phyloP scores from a whole-genome alignment of 1,140 invertebrate genomes.

The Chironomus striatipennis region DNA sequence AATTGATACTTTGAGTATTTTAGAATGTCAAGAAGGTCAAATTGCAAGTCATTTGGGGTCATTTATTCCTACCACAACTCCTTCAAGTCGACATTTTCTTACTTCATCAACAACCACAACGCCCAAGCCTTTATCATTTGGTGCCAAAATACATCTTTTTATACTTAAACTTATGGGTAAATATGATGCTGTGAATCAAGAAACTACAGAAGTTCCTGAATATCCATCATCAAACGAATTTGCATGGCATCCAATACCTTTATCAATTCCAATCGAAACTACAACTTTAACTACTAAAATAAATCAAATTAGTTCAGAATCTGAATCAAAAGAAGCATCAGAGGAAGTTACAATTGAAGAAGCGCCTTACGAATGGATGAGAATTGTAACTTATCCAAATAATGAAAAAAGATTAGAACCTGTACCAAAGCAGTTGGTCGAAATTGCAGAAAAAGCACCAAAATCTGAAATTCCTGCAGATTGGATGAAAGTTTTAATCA shows the following conservation, averaged over 20 bases:
- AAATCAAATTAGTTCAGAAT: no score
- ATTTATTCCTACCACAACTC: not conserved
- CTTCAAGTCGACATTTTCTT: not conserved
- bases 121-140: not conserved
- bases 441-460: not conserved
- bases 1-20: not conserved
- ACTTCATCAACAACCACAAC: not conserved
- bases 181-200: not conserved
- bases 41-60: not conserved
- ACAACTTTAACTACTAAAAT: no score
- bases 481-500: not conserved
- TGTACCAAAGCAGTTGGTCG: not conserved
- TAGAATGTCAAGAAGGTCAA: not conserved
- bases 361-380: not conserved
- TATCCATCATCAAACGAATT: no score
- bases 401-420: not conserved
- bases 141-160: not conserved
- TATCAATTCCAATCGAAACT: not conserved
- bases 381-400: not conserved
- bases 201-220: not conserved
- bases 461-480: not conserved
- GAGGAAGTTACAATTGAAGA: no score
- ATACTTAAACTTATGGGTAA: not conserved
- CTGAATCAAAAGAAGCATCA: no score
- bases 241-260: not conserved